These are phyloP conservation scores for Dasysyrphus tricinctus DNA, from an alignment of 2,888 invertebrate genomes.

Conservation along the genomic window DNA sequence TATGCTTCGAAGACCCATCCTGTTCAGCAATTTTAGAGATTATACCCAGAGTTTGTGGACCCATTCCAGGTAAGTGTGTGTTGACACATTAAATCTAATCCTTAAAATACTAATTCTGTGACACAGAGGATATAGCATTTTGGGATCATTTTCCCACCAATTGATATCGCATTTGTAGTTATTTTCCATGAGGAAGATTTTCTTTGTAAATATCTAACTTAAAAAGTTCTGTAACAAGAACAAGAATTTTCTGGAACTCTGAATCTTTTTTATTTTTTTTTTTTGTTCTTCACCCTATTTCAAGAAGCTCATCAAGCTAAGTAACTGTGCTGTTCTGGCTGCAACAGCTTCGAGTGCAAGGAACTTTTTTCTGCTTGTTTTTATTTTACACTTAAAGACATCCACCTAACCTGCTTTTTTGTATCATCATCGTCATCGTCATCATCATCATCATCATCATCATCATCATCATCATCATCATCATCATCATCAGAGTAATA, in stretches of 20 bases:
- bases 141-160: not conserved
- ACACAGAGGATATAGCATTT: not conserved
- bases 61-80: conserved; percentile 91
- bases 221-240: not conserved
- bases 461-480: conserved; percentile 53
- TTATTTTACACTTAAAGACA: conserved; percentile 62
- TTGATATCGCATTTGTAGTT: not conserved
- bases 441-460: conserved; percentile 40
- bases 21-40: conserved; percentile 96
- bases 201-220: not conserved
- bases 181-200: not conserved
- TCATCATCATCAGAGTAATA: conserved; percentile 10
- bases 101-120: not conserved
- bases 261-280: not conserved
- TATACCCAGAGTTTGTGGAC: conserved; percentile 95
- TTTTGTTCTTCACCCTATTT: conserved; percentile 31
- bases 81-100: not conserved
- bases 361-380: conserved; percentile 37
- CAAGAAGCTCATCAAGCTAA: conserved; percentile 67
- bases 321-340: conserved; percentile 43
- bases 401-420: conserved; percentile 68
- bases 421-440: conserved; percentile 54
- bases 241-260: conserved; percentile 26
- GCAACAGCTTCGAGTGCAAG: conserved; percentile 69
- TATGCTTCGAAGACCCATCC: conserved; percentile 95